Evolutionary conservation across 2,797 vertebrate genomes (phyloP).

Genomic region (Momotus momota): DNA sequence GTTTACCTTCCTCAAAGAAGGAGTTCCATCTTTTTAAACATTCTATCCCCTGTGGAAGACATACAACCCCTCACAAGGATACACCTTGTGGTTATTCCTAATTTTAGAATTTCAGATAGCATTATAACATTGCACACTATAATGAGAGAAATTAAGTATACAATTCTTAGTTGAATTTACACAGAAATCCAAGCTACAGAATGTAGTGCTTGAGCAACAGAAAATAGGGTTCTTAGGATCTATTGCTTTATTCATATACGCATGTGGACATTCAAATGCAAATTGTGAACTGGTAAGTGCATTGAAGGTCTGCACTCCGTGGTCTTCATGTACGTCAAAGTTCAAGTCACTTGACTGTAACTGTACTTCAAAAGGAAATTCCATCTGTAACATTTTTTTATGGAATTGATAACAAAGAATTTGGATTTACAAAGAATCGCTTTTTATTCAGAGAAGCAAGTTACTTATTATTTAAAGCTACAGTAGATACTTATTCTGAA

Average conservation of each 20-base stretch:
- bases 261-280: not conserved
- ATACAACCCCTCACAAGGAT: not conserved
- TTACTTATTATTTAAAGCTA: not conserved
- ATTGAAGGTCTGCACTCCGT: not conserved
- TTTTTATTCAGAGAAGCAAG: conserved; percentile 4
- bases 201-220: not conserved
- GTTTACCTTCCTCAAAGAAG: not conserved
- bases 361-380: not conserved
- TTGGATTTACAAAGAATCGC: not conserved
- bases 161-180: not conserved
- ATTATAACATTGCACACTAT: not conserved
- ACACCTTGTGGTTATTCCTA: not conserved
- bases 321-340: not conserved
- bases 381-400: not conserved
- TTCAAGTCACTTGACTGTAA: not conserved
- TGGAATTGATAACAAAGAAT: not conserved
- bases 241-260: not conserved
- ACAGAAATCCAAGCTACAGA: not conserved
- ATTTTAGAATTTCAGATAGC: not conserved
- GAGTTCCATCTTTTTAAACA: not conserved
- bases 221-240: not conserved
- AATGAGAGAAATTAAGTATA: not conserved
- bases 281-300: not conserved
- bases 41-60: not conserved
- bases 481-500: conserved; percentile 38